Base-by-base conservation (phyloP, 2,113 vertebrate genomes). In the Spermophilus dauricus region DNA sequence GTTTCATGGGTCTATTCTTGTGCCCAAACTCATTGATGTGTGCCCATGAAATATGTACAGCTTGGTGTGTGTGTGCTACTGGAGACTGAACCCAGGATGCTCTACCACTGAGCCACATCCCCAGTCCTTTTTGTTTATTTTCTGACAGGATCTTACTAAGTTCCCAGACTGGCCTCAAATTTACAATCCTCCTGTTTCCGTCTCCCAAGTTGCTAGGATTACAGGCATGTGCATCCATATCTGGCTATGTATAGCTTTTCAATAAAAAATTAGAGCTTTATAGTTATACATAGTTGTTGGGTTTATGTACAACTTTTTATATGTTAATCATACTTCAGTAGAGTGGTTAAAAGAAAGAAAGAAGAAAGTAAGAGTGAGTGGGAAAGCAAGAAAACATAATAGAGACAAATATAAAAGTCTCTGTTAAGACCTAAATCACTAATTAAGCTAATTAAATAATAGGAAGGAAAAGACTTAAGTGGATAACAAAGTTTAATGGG, bases 391-490 rank as follows among this genome's bases (percentile, higher is more conserved):
- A 81, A 89, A 94, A 72, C 4, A 72, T 11, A 89, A 56, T 4
- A 70, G 39, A 86, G 22, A 20, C 45, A 94, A 89, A 82, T 73
- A 61, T 1, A 28, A 86, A 94, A 83, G 63, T 82, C 63, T 92
- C 37, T 70, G 81, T 92, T 86, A 92, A 96, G 77, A 81, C 45
- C 45, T 51, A 90, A 61, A 87, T 70, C 13, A 89, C 32, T 30
- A 73, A 80, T 85, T 88, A 82, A 88, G 83, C 39, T 76, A 94
- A 69, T 78, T 96, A 93, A 86, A 82, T 89, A 86, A 83, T 37
- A 42, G 24, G 14, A 22, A 85, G n/a, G 10, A 63, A 96, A 96
- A 18, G 7, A 58, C 45, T 65, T 65, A 78, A 67, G 8, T 61
- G 80, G 63, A 80, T 39, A 65, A 10, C 39, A 96, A 86, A 70